phyloP scores from a whole-genome alignment of 2,797 vertebrate species.

The Aulostomus chinensis region DNA sequence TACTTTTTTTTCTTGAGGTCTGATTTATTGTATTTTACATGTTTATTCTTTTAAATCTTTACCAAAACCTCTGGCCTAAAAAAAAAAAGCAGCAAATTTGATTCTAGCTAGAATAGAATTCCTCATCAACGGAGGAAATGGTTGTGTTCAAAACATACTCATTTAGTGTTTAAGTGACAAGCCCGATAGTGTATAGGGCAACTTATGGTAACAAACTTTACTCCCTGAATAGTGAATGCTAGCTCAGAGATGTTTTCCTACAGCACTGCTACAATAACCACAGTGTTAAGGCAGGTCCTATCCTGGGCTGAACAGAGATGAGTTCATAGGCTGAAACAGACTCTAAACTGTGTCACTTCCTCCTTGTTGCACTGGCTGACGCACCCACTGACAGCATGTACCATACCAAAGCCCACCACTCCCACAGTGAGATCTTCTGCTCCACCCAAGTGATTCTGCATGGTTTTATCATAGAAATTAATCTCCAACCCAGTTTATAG shows the following conservation, averaged over 20 bases:
- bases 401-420: slow-evolving; percentile 36
- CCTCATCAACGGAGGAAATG: too few species aligned
- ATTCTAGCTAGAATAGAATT: too few species aligned
- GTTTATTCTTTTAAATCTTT: too few species aligned
- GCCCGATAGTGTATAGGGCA: neutral
- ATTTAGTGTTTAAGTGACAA: too few species aligned
- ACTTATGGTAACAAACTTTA: neutral
- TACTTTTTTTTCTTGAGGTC: too few species aligned
- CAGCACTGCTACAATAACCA: slow-evolving; percentile 50
- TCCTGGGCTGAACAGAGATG: slow-evolving; percentile 39
- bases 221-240: slow-evolving; percentile 2
- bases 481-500: too few species aligned
- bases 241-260: slow-evolving; percentile 5
- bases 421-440: slow-evolving; percentile 52
- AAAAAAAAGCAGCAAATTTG: too few species aligned
- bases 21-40: too few species aligned
- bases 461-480: too few species aligned
- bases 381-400: slow-evolving; percentile 8
- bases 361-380: slow-evolving; percentile 19
- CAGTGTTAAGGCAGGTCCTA: slow-evolving; percentile 64
- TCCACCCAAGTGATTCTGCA: neutral
- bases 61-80: too few species aligned
- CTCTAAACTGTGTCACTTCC: slow-evolving; percentile 67
- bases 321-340: slow-evolving; percentile 67
- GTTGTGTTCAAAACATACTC: too few species aligned